phyloP scores from a whole-genome alignment of 2,888 invertebrate genomes.

The Lomographa bimaculata region DNA sequence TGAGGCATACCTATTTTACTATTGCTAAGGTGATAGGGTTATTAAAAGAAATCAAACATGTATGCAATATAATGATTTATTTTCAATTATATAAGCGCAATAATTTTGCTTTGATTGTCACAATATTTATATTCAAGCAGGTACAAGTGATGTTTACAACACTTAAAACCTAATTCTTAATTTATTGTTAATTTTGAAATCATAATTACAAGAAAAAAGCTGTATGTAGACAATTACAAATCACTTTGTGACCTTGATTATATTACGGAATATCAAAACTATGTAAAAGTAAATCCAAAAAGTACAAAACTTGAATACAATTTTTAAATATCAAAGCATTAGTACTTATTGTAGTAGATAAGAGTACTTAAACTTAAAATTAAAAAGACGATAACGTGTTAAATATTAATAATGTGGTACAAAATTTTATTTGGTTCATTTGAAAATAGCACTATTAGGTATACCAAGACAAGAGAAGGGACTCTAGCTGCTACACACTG shows the following conservation, averaged over 20 bases:
- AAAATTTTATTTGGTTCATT: conserved; percentile 4
- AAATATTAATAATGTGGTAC: conserved; percentile 44
- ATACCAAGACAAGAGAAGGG: no score
- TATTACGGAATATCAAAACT: conserved; percentile 35
- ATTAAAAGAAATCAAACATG: conserved; percentile 44
- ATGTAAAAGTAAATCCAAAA: conserved; percentile 39
- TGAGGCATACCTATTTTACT: no score
- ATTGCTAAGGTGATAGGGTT: background rate
- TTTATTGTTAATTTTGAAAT: conserved; percentile 33
- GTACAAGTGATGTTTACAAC: conserved; percentile 81
- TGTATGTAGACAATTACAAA: conserved; percentile 28
- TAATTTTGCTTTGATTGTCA: conserved; percentile 82
- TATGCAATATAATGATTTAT: conserved; percentile 79
- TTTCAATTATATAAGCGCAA: conserved; percentile 80
- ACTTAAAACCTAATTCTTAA: conserved; percentile 64
- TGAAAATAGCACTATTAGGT: conserved; percentile 7
- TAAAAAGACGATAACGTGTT: conserved; percentile 44
- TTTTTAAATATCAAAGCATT: conserved; percentile 54
- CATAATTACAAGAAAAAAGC: conserved; percentile 34
- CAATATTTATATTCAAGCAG: conserved; percentile 79
- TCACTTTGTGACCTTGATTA: conserved; percentile 53
- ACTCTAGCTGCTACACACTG: no score
- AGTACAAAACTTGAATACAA: conserved; percentile 40
- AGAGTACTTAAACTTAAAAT: conserved; percentile 38
- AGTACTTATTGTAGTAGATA: conserved; percentile 37